Evolutionary conservation across 2,113 vertebrate species (phyloP), one percentile per base, ranked within the genome.

Genomic region (Australoheros scitulus): DNA sequence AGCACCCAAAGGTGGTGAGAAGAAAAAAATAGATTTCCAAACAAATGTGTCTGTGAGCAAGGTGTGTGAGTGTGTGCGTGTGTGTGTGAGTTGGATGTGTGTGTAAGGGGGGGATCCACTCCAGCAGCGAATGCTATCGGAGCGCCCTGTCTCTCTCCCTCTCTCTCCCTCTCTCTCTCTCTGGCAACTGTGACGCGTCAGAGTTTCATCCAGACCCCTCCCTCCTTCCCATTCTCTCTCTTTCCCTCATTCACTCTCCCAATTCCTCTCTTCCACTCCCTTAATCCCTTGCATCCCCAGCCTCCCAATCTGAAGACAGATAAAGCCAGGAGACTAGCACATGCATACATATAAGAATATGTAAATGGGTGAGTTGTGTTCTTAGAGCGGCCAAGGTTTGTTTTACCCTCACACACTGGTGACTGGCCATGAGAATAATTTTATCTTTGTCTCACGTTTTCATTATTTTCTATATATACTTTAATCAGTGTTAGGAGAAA

Each of bases 161-260:
- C 80, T 83, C 85, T 77, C 61, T 77, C 43, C 20, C 81, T 34
- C 82, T 63, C 82, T 63, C 65, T 52, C 75, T 90, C 78, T 91
- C 65, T 90, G 79, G 83, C 72, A 83, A 91, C 77, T 87, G 89
- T 92, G 92, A 93, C 88, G 89, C 34, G 88, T 80, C 87, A 88
- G 88, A 79, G 82, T 90, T 93, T 85, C 80, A 43, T 89, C 87
- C 88, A 88, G 89, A 91, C 87, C 90, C 81, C 90, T 92, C 90
- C 89, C 87, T 90, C 85, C 82, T 84, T 83, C 86, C 63, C 57
- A 55, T 79, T 83, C 78, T 74, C 78, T 79, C 83, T 77, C 85
- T 88, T 59, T 77, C 85, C 41, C 86, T 91, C 81, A 77, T 88
- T 87, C 76, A 63, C 76, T 89, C 79, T 77, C 79, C 58, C 80